Percentiles rank a stretch among this genome's conserved stretches.
phyloP scores from a whole-genome alignment of 2,797 vertebrate species.

The Dallia pectoralis region DNA sequence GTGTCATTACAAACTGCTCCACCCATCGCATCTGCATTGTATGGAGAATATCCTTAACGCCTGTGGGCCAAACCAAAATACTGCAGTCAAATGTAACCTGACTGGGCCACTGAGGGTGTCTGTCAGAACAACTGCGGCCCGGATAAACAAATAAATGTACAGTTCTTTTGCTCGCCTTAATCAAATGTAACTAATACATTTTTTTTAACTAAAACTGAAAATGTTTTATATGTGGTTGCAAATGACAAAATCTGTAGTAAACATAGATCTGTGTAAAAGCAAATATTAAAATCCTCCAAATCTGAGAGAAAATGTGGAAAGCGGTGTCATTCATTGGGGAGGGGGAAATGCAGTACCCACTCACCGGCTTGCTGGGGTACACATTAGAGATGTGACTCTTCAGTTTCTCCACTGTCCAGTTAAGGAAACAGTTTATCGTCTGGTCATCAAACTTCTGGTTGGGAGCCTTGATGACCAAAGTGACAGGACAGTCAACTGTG shows the following conservation, averaged over 20 bases:
- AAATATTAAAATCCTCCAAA: not conserved
- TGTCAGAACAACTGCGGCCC: no score
- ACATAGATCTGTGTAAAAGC: not conserved
- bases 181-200: no score
- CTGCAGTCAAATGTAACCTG: no score
- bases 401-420: conserved; percentile 93
- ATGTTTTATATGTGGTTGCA: not conserved
- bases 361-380: conserved; percentile 93
- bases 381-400: conserved; percentile 90
- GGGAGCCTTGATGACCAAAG: conserved; percentile 91
- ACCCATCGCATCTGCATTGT: no score
- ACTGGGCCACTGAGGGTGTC: no score
- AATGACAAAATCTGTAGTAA: not conserved
- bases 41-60: no score
- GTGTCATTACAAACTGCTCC: no score
- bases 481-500: conserved; percentile 83
- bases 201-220: no score
- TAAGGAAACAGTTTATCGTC: conserved; percentile 90
- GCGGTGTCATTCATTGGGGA: not conserved
- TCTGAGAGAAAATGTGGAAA: not conserved
- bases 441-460: conserved; percentile 97
- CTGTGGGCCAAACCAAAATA: no score
- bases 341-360: conserved; percentile 37
- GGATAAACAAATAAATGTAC: no score
- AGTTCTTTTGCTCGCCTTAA: no score